Conservation (phyloP, 2,888 invertebrate genomes). For the Drosophila mettleri region DNA sequence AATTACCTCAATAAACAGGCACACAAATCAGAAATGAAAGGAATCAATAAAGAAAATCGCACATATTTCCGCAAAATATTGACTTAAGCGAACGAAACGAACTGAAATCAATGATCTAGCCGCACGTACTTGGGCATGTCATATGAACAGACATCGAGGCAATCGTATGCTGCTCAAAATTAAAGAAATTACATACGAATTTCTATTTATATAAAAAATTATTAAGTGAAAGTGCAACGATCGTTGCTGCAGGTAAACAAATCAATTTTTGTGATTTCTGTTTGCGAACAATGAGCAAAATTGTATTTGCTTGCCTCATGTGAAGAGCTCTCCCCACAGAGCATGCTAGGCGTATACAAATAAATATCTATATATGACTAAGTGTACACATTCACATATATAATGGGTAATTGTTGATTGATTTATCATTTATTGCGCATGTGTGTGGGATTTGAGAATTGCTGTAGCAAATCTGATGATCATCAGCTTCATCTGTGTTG, state of each 20-base stretch:
- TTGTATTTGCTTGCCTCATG: slow-evolving; percentile 25
- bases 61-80: background rate
- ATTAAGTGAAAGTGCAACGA: slow-evolving; percentile 53
- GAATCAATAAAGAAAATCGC: background rate
- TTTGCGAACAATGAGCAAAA: slow-evolving; percentile 33
- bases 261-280: slow-evolving; percentile 45
- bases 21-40: slow-evolving; percentile 2
- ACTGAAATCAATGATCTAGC: slow-evolving; percentile 7
- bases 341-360: background rate
- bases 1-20: background rate
- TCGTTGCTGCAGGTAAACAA: slow-evolving; percentile 26
- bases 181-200: slow-evolving; percentile 50
- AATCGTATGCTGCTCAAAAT: slow-evolving; percentile 14
- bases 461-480: slow-evolving; percentile 9
- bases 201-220: slow-evolving; percentile 53
- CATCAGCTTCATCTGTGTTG: slow-evolving; percentile 7
- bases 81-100: background rate
- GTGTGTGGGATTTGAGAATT: slow-evolving; percentile 22
- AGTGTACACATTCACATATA: background rate
- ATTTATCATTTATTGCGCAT: slow-evolving; percentile 22
- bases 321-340: slow-evolving; percentile 24
- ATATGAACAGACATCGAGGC: background rate
- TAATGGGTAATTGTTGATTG: slow-evolving; percentile 13
- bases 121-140: background rate
- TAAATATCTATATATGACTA: background rate